A percentile compares a stretch with the other conserved stretches of the same genome.
phyloP scores from a whole-genome alignment of 2,113 vertebrate genomes.

The Solea senegalensis region DNA sequence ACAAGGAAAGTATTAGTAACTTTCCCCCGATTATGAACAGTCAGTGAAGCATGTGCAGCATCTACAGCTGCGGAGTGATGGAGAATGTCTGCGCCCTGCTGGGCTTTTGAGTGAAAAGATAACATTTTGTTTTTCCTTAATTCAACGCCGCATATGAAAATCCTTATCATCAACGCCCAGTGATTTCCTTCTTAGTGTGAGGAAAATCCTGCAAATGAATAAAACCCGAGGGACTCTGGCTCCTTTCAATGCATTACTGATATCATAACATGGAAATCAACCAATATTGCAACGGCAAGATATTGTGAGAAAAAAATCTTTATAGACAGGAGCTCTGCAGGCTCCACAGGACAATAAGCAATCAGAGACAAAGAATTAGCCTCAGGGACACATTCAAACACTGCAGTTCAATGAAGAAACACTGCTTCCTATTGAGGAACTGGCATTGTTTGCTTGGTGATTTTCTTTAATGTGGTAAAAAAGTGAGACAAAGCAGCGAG shows the following conservation, averaged over 20 bases:
- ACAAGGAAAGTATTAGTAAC: neutral
- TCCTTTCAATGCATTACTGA: slow-evolving; percentile 30
- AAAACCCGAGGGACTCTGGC: slow-evolving; percentile 45
- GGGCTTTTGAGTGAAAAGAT: slow-evolving; percentile 26
- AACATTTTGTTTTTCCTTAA: slow-evolving; percentile 28
- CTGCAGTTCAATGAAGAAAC: neutral
- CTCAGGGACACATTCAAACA: slow-evolving; percentile 1
- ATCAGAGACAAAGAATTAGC: slow-evolving; percentile 9
- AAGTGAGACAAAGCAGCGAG: neutral
- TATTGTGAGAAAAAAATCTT: slow-evolving; percentile 10
- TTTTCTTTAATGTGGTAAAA: neutral
- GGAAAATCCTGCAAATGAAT: slow-evolving; percentile 48
- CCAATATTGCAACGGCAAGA: slow-evolving; percentile 1
- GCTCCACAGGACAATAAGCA: neutral
- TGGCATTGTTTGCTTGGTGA: neutral
- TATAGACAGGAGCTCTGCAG: neutral
- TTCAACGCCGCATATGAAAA: neutral
- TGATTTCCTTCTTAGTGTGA: slow-evolving; percentile 39
- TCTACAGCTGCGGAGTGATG: neutral
- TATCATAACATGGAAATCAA: slow-evolving; percentile 19
- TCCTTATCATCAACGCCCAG: slow-evolving; percentile 42
- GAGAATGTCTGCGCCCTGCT: neutral
- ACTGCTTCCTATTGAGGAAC: neutral
- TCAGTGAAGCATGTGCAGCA: neutral
- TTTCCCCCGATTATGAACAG: neutral